A percentile compares a stretch with the other conserved stretches of the same genome.
Evolutionary conservation across 1,140 invertebrate genomes (phyloP).

Genomic region (Bombyx mori): DNA sequence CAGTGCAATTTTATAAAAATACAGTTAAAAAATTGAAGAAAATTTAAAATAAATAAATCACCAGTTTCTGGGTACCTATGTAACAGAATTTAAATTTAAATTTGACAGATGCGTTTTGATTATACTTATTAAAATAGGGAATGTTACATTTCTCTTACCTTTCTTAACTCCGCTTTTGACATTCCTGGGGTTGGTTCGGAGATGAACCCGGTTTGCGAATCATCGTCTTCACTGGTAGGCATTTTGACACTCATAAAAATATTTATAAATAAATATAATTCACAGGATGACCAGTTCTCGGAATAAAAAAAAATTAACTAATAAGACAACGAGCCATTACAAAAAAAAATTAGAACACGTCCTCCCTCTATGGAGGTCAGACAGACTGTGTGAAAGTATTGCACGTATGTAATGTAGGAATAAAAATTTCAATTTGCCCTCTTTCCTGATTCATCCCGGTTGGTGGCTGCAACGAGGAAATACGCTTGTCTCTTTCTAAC

Average conservation of each 20-base stretch:
- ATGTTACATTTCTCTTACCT: constrained; percentile 27
- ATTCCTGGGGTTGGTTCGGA: constrained; percentile 42
- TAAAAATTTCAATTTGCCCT: constrained; percentile 29
- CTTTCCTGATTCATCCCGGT: constrained; percentile 42
- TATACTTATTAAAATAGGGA: background rate
- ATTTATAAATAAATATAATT: constrained; percentile 1
- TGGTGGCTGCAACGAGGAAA: constrained; percentile 23
- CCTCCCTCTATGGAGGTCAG: constrained; percentile 18
- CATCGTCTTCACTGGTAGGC: constrained; percentile 64
- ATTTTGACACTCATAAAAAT: constrained; percentile 26
- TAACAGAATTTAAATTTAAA: no score
- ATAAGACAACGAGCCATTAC: background rate
- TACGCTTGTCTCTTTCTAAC: constrained; percentile 32
- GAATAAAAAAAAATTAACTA: no score
- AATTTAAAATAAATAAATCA: no score
- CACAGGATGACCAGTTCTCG: no score
- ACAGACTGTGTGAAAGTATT: constrained; percentile 30
- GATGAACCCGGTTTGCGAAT: constrained; percentile 52
- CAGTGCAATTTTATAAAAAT: no score
- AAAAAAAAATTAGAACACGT: constrained; percentile 16
- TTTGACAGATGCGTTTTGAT: background rate
- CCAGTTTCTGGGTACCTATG: no score
- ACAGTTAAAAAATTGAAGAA: no score
- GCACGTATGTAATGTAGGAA: constrained; percentile 36
- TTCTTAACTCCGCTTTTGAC: constrained; percentile 59